Base-by-base conservation (phyloP, 1,140 invertebrate species). In the Parasteatoda tepidariorum region DNA sequence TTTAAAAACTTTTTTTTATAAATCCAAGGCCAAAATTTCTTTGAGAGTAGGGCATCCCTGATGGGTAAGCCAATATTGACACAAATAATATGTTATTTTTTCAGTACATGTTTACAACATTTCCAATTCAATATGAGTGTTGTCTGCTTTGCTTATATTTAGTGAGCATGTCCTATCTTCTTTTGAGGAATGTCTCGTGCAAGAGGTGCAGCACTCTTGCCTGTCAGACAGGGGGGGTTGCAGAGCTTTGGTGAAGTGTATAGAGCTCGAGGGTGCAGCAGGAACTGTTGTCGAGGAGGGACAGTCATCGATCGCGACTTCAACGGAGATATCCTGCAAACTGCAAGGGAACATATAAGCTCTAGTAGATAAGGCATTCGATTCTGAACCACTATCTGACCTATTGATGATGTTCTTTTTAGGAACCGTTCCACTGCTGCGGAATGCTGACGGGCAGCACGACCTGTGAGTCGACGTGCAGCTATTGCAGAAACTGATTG, bases 271-370 rank as follows among this genome's bases (percentile, higher is more conserved):
- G 61, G 59, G 48, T 41, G 75, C 62, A 78, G 62, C 38, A 67
- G 67, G 62, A 67, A 41, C 84, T 15, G 54, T 64, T 24, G 22
- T 48, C 55, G 38, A 66, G 38, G 85, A 54, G 75, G 83, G 74
- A 26, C 67, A 33, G 18, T 85, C 82, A 48, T 79, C 31, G 86
- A 88, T 88, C 84, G 88, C 87, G 26, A 88, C 88, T 15, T 89
- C 59, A 89, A 96, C 90, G 24, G 70, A 88, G 91, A 90, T 93
- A 57, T 95, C 95, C 90, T 95, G 94, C 55, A 97, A 95, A 98
- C 97, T 33, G 97, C 97, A 86, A 99, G 98, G 98, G 97, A 99
- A 85, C 85, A 74, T 83, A 38, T 83, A 83, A 83, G 81, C 81
- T 83, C 81, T 83, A 67, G 73, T 83, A 30, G 59, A 73, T 74